A percentile compares a stretch with the other conserved stretches of the same genome.
These are phyloP conservation scores for Sicus ferrugineus DNA, from an alignment of 2,888 invertebrate genomes.

Conservation along the genomic window DNA sequence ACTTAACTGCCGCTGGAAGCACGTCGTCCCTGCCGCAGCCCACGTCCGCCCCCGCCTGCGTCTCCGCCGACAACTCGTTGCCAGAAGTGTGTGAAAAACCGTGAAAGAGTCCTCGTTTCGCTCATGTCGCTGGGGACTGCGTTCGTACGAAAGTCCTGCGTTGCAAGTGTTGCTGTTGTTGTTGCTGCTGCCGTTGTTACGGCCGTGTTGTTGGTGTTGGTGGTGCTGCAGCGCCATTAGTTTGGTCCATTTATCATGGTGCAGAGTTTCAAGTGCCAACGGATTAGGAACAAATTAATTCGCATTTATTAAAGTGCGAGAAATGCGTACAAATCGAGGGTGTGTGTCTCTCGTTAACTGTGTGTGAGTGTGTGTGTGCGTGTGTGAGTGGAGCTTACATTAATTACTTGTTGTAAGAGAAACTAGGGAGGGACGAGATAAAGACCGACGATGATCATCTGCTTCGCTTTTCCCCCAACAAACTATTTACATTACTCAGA, in stretches of 20 bases:
- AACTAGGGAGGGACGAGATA: no score
- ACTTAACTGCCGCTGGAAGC: conserved; percentile 45
- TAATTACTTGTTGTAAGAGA: no score
- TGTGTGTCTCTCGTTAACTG: not conserved
- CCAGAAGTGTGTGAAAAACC: conserved; percentile 23
- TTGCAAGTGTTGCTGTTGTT: not conserved
- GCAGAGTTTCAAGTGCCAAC: conserved; percentile 16
- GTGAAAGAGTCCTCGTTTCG: conserved; percentile 31
- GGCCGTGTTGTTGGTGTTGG: conserved; percentile 1
- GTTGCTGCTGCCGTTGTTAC: not conserved
- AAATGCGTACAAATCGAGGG: not conserved
- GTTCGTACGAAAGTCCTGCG: not conserved
- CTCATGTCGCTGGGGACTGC: conserved; percentile 48
- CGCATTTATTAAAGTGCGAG: conserved; percentile 26
- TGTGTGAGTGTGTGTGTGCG: not conserved
- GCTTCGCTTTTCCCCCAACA: no score
- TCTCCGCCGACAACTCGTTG: not conserved
- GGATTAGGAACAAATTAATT: conserved; percentile 34
- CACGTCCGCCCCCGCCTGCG: not conserved
- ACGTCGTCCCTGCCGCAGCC: conserved; percentile 37
- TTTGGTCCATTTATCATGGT: conserved; percentile 52
- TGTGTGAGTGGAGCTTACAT: no score
- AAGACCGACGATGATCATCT: no score
- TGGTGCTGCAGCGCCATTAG: conserved; percentile 46
- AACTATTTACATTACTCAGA: no score